These are phyloP conservation scores for Steatocranus sp. DNA, from an alignment of 2,797 vertebrate species.

Conservation along the genomic window DNA sequence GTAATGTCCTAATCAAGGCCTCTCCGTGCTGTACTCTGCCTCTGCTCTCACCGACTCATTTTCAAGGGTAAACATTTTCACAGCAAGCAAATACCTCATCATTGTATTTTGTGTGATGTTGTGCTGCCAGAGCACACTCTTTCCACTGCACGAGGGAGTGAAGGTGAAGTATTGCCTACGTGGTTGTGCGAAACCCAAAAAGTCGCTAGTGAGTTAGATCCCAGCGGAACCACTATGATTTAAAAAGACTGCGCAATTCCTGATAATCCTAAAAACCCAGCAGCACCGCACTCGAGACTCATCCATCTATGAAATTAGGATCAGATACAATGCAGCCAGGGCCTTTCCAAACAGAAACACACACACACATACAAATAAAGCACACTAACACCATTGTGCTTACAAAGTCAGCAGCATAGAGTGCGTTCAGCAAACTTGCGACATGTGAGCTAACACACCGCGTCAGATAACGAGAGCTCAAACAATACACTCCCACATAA, in stretches of 20 bases:
- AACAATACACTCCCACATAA: slow-evolving; percentile 41
- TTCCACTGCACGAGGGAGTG: slow-evolving; percentile 9
- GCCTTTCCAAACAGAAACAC: slow-evolving; percentile 32
- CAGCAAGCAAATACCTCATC: slow-evolving; percentile 66
- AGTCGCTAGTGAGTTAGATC: not conserved
- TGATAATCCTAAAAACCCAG: slow-evolving; percentile 59
- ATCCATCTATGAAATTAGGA: slow-evolving; percentile 75
- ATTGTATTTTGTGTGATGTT: slow-evolving; percentile 30
- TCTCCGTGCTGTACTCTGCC: slow-evolving; percentile 9
- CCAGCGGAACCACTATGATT: slow-evolving; percentile 24
- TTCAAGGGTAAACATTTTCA: slow-evolving; percentile 72
- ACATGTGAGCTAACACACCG: slow-evolving; percentile 46
- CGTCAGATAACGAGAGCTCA: slow-evolving; percentile 36
- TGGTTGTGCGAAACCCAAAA: slow-evolving; percentile 1
- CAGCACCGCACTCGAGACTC: slow-evolving; percentile 38
- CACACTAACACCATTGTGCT: not conserved
- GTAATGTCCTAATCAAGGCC: slow-evolving; percentile 71
- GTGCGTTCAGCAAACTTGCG: slow-evolving; percentile 13
- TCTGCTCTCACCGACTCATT: slow-evolving; percentile 60
- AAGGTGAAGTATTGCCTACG: slow-evolving; percentile 26
- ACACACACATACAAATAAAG: not conserved
- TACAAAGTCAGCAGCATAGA: slow-evolving; percentile 11
- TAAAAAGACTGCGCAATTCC: slow-evolving; percentile 43
- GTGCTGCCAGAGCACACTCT: slow-evolving; percentile 15
- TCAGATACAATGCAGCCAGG: slow-evolving; percentile 55